Conservation (phyloP, 2,113 vertebrate genomes). For the Phalacrocorax brasilianus region DNA sequence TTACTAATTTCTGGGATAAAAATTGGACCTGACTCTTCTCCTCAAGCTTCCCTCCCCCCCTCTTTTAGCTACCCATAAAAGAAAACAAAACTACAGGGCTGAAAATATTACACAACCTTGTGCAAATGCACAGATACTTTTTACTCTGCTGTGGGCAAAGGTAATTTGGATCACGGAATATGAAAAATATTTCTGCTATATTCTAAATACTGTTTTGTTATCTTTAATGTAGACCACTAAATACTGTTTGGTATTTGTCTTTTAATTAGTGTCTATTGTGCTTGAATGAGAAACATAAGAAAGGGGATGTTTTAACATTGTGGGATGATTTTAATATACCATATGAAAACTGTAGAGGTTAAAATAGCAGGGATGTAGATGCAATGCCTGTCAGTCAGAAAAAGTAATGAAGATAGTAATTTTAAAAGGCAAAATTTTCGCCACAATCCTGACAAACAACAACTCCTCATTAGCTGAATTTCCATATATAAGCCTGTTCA, state of each 20-base stretch:
- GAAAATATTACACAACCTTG: not conserved
- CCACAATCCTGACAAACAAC: not conserved
- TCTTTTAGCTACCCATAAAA: not conserved
- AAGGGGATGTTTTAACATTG: not conserved
- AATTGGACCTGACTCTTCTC: slow-evolving; percentile 1
- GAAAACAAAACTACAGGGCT: slow-evolving; percentile 5
- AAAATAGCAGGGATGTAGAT: not conserved
- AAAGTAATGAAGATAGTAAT: not conserved
- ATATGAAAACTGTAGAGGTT: not conserved
- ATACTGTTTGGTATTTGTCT: not conserved
- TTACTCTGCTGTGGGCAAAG: not conserved
- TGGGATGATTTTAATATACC: not conserved
- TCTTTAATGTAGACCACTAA: not conserved
- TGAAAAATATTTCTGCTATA: not conserved
- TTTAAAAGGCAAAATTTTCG: not conserved
- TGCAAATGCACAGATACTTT: not conserved
- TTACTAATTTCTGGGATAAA: slow-evolving; percentile 1
- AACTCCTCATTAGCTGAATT: not conserved
- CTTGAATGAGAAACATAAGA: not conserved
- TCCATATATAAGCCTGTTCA: not conserved
- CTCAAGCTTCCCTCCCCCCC: not conserved
- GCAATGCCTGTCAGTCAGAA: not conserved
- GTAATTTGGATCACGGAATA: not conserved
- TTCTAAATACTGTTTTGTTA: not conserved
- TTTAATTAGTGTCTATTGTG: not conserved